Evolutionary conservation across 2,113 vertebrate species (phyloP), one percentile per base, ranked within the genome.

Genomic region (Leuciscus idus): DNA sequence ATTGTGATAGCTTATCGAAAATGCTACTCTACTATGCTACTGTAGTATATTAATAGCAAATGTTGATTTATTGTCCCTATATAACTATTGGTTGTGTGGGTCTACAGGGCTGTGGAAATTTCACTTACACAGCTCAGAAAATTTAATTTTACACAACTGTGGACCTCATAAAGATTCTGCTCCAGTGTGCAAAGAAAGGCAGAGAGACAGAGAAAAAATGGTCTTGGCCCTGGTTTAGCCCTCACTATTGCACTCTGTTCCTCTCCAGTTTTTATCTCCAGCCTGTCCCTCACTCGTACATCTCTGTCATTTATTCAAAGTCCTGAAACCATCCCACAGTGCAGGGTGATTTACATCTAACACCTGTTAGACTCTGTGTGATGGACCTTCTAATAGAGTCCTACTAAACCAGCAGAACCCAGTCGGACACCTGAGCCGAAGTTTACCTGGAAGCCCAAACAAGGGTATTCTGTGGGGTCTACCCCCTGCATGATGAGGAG

Each of bases 91-190:
- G 33, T 72, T 23, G 9, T 72, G 19, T 36, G 17, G 33, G 36
- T 4, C 0, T 72, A 6, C 9, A 23, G 21, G 23, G 36, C 21
- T 72, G 10, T 10, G 12, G 68, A 72, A 23, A 72, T 72, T 23
- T 72, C 21, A 23, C 36, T 72, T 43, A 72, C 68, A 72, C 50
- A 28, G 50, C n/a, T 52, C 66, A 36, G 68, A 74, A 80, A 87
- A 87, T 80, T 66, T 84, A 70, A 87, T 84, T 87, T 84, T 81
- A 84, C 48, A 68, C 86, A 87, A 36, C 75, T 46, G 30, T 81
- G 26, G 66, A 64, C 43, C 77, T 87, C 70, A 81, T 87, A 87
- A 87, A 75, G 26, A 81, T 73, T 46, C 76, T 52, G 77, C 43
- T 84, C 17, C 6, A 81, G 82, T 64, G 59, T 28, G 61, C 2